Evolutionary conservation across 1,140 invertebrate species (phyloP).

Genomic region (Uloborus diversus): DNA sequence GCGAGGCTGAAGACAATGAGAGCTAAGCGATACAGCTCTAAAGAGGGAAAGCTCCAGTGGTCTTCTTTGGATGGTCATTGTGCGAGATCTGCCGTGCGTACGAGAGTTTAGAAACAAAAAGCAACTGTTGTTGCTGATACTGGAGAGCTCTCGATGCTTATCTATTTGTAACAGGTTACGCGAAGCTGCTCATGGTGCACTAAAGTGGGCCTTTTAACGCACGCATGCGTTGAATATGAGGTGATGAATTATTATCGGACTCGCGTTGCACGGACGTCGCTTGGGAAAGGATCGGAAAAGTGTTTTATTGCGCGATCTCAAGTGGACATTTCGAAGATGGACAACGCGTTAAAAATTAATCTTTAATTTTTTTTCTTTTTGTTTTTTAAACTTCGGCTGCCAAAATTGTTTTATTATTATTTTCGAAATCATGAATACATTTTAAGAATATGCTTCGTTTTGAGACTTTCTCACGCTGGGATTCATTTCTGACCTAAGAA

Average conservation of each 20-base stretch:
- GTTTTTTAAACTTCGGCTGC: too few species aligned
- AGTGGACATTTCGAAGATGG: background rate
- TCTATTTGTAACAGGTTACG: conserved; percentile 50
- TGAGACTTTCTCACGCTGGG: too few species aligned
- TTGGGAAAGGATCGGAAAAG: too few species aligned
- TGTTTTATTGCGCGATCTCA: background rate
- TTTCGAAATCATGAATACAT: too few species aligned
- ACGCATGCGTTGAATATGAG: conserved; percentile 37
- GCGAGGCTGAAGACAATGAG: conserved; percentile 9
- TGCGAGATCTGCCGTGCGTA: conserved; percentile 31
- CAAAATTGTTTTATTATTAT: too few species aligned
- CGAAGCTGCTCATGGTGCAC: conserved; percentile 35
- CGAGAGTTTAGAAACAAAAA: conserved; percentile 8
- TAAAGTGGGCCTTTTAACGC: conserved; percentile 42
- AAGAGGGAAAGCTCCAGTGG: conserved; percentile 27
- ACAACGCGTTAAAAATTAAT: too few species aligned
- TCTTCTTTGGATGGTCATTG: conserved; percentile 24
- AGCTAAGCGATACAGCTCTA: conserved; percentile 20
- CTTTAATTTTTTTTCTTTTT: too few species aligned
- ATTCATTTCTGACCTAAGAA: too few species aligned
- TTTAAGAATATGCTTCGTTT: too few species aligned
- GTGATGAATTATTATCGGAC: conserved; percentile 33
- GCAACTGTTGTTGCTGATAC: conserved; percentile 25
- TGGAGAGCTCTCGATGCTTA: conserved; percentile 36
- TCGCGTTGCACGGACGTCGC: too few species aligned